Evolutionary conservation across 2,888 invertebrate species (phyloP), one percentile per base, ranked within the genome.

Genomic region (Hypomecis atomaria): DNA sequence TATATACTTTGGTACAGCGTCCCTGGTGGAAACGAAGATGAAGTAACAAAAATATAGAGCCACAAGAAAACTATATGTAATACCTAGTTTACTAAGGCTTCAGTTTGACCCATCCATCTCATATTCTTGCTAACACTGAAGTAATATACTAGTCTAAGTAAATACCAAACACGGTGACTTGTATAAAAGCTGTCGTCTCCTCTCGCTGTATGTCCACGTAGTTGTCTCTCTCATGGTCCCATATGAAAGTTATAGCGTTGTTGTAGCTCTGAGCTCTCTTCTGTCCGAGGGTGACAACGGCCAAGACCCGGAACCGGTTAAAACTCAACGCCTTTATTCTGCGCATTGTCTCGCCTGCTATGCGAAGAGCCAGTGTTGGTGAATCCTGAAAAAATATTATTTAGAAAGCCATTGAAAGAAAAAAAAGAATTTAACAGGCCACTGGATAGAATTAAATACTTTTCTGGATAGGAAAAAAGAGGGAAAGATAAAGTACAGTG

Each of bases 181-280:
- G 92, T 49, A 92, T 78, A 42, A 89, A 88, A 5, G 82, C 82
- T 0, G 85, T 79, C 1, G 65, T 72, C 2, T 71, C 67, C 7
- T 88, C 88, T 45, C 83, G 79, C 0, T 79, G 72, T 0, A 78
- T 55, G 54, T 89, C 75, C 0, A 85, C 82, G 48, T 86, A 81
- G 49, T 66, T 75, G 44, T 89, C 89, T 6, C 88, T 74, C 50
- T 81, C 78, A 38, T 73, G 36, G 66, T 92, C 92, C 92, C 92
- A 92, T 0, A 92, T 49, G 71, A 92, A 91, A 0, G 84, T 52
- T 2, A 92, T 73, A 0, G 88, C 87, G 60, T 92, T 92, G 65
- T 84, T 87, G 70, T 88, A 92, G 67, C 87, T 78, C 72, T 92
- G 92, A 0, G 90, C 72, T 11, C 90, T 77, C 62, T 78, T 89